These are phyloP conservation scores for Phaethornis superciliosus DNA, from an alignment of 2,113 vertebrate genomes.

Conservation along the genomic window DNA sequence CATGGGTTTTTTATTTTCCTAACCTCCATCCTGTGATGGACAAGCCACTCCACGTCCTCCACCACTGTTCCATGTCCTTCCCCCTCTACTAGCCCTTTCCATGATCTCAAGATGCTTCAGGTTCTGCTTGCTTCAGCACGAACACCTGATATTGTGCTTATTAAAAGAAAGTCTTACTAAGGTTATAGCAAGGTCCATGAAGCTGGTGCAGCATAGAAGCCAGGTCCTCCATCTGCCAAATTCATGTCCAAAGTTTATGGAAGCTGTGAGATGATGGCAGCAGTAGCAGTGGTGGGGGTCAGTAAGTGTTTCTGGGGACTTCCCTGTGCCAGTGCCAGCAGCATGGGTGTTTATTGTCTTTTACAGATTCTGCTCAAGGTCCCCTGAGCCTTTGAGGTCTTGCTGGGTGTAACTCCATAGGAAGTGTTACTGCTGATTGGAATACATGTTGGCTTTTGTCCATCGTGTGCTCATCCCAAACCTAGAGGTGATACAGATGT, in stretches of 20 bases:
- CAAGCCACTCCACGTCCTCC: background rate
- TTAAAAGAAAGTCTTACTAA: background rate
- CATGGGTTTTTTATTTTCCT: background rate
- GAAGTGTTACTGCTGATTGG: background rate
- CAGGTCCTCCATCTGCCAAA: background rate
- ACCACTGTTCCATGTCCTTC: background rate
- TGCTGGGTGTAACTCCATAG: rapidly evolving
- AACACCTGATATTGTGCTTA: background rate
- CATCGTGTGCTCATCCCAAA: rapidly evolving
- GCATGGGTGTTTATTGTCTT: rapidly evolving
- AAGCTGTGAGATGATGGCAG: background rate
- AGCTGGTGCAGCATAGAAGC: background rate
- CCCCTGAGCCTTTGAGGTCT: background rate
- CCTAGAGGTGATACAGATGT: background rate
- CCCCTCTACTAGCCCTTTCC: background rate
- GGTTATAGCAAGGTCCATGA: background rate
- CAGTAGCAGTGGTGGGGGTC: rapidly evolving
- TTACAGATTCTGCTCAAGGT: background rate
- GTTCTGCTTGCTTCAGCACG: slow-evolving; percentile 13
- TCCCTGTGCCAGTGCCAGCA: rapidly evolving
- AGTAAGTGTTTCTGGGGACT: background rate
- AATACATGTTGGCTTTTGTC: background rate
- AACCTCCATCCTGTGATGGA: background rate
- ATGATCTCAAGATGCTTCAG: background rate
- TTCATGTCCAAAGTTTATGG: background rate